A percentile compares a stretch with the other conserved stretches of the same genome.
These are phyloP conservation scores for Steinernema hermaphroditum DNA, from an alignment of 2,888 invertebrate species.

Conservation along the genomic window DNA sequence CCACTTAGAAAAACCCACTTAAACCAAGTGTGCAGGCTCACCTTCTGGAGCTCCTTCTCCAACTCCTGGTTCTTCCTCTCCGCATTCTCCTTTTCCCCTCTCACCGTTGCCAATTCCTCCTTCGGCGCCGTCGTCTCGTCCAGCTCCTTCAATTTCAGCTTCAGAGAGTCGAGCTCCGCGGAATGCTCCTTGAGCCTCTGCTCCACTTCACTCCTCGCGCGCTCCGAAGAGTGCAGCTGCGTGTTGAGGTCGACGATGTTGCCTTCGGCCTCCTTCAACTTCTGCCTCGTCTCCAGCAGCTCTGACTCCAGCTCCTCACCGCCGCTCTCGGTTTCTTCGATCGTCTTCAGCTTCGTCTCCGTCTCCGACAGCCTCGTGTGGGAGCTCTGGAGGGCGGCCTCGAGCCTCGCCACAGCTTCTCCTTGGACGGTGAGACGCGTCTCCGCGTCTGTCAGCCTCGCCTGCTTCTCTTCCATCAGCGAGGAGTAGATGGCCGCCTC, in stretches of 20 bases:
- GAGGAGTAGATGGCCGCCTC: conserved; percentile 26
- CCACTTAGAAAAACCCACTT: no score
- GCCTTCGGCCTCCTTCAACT: conserved; percentile 25
- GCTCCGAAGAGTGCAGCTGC: conserved; percentile 28
- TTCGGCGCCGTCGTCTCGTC: conserved; percentile 28
- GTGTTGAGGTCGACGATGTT: conserved; percentile 21
- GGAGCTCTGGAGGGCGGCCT: background rate
- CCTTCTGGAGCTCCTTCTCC: conserved; percentile 25
- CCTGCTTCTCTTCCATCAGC: conserved; percentile 20
- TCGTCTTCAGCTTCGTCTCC: conserved; percentile 28
- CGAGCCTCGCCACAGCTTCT: background rate
- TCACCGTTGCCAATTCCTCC: background rate
- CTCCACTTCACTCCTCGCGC: conserved; percentile 36
- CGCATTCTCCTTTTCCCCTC: background rate
- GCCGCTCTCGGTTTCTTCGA: conserved; percentile 29
- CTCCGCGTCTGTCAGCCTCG: conserved; percentile 16
- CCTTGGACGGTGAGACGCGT: conserved; percentile 7
- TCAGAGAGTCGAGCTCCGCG: conserved; percentile 41
- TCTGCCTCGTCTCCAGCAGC: conserved; percentile 28
- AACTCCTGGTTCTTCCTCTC: conserved; percentile 15
- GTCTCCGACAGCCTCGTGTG: conserved; percentile 15
- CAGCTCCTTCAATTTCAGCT: conserved; percentile 40
- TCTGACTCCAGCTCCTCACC: conserved; percentile 37
- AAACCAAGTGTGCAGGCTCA: no score
- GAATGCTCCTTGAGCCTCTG: conserved; percentile 39